Percentiles rank a stretch among this genome's conserved stretches.
Conservation (phyloP, 2,797 vertebrate species). For the Bothrops alternatus region DNA sequence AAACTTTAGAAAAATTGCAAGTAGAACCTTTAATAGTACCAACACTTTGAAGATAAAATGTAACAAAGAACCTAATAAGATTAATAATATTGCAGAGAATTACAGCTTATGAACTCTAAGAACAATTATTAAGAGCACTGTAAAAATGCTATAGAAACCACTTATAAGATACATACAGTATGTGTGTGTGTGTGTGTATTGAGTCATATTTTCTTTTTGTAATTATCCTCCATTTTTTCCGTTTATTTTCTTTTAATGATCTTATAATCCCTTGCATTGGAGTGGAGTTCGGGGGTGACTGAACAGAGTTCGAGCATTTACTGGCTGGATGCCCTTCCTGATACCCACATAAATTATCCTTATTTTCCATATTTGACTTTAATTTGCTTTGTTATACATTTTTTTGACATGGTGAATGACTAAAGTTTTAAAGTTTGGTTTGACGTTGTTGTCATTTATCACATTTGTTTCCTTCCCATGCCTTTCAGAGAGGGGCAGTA, state of each 20-base stretch:
- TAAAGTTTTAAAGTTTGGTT: background rate
- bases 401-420: background rate
- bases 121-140: background rate
- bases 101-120: background rate
- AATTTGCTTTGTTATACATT: background rate
- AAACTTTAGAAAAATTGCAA: background rate
- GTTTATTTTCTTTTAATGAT: background rate
- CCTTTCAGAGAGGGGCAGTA: background rate
- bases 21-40: background rate
- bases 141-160: background rate
- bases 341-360: no score
- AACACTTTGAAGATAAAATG: background rate
- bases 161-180: background rate
- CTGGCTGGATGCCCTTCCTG: background rate
- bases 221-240: background rate
- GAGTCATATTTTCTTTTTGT: background rate
- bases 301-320: background rate
- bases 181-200: no score
- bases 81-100: background rate
- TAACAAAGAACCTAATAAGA: background rate
- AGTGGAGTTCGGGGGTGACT: background rate
- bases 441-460: background rate
- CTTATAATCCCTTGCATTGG: background rate
- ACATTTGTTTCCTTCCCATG: background rate
- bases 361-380: background rate